These are phyloP conservation scores for Ceriagrion tenellum DNA, from an alignment of 2,888 invertebrate genomes.

Conservation along the genomic window DNA sequence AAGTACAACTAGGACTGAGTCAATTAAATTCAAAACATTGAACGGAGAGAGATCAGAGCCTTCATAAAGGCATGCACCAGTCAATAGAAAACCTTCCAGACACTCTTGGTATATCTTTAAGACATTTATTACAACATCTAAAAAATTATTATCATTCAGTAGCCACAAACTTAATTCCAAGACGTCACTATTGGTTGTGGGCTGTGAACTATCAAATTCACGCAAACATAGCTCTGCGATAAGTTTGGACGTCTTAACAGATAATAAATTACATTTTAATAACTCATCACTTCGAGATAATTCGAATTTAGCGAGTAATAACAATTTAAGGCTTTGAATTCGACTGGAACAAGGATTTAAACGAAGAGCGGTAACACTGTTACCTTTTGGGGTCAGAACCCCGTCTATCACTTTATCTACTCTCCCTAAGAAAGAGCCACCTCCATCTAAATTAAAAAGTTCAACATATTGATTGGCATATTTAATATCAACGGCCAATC, in stretches of 20 bases:
- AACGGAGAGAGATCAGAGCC: not conserved
- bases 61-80: not conserved
- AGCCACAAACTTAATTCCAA: slow-evolving; percentile 24
- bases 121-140: not conserved
- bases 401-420: not conserved
- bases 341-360: not conserved
- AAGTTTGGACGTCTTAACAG: not conserved
- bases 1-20: not conserved
- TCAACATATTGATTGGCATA: not conserved
- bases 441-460: not conserved
- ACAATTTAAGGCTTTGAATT: not conserved
- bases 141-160: not conserved
- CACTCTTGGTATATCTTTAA: not conserved
- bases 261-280: not conserved
- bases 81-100: not conserved
- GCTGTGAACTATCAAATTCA: not conserved
- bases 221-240: not conserved
- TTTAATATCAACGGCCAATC: slow-evolving; percentile 10
- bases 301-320: not conserved
- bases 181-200: not conserved
- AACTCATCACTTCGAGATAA: not conserved
- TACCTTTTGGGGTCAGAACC: not conserved
- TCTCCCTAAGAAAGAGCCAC: not conserved
- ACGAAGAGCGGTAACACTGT: not conserved
- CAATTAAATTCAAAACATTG: slow-evolving; percentile 28